A percentile compares a stretch with the other conserved stretches of the same genome.
Evolutionary conservation across 2,888 invertebrate genomes (phyloP).

Genomic region (Deilephila elpenor): DNA sequence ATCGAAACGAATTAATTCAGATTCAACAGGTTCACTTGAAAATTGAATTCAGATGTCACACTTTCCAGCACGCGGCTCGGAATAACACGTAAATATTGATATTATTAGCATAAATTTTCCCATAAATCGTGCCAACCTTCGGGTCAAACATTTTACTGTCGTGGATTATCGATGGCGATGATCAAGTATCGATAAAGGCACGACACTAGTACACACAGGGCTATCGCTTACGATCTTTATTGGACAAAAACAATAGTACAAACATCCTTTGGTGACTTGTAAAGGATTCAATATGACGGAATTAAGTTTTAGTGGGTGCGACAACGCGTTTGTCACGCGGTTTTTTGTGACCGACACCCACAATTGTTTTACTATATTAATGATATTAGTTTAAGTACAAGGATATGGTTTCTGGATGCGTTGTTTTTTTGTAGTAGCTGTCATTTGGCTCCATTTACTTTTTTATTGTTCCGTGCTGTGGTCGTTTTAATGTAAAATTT

Average conservation of each 20-base stretch:
- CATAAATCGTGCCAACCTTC: constrained; percentile 73
- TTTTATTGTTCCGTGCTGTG: not conserved
- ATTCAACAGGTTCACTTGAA: constrained; percentile 8
- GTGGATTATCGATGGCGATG: constrained; percentile 69
- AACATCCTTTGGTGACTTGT: constrained; percentile 58
- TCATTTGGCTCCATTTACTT: constrained; percentile 16
- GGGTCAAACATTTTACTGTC: constrained; percentile 70
- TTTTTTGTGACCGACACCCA: constrained; percentile 21
- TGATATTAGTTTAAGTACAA: constrained; percentile 15
- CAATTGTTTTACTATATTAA: constrained; percentile 26
- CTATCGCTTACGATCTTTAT: constrained; percentile 77
- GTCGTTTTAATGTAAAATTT: not conserved
- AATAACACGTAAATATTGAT: constrained; percentile 62
- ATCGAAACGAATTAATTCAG: not conserved
- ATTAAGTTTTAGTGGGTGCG: constrained; percentile 65
- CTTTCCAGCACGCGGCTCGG: constrained; percentile 39
- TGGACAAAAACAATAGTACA: constrained; percentile 68
- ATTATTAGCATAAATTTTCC: constrained; percentile 68
- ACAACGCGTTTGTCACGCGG: constrained; percentile 24
- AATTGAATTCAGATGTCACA: constrained; percentile 46
- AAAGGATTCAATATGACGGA: constrained; percentile 66
- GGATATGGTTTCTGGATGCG: constrained; percentile 16
- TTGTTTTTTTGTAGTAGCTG: constrained; percentile 18
- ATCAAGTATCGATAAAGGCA: constrained; percentile 62
- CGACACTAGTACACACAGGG: constrained; percentile 68